phyloP scores from a whole-genome alignment of 2,888 invertebrate genomes.

The Priocnemis perturbator region DNA sequence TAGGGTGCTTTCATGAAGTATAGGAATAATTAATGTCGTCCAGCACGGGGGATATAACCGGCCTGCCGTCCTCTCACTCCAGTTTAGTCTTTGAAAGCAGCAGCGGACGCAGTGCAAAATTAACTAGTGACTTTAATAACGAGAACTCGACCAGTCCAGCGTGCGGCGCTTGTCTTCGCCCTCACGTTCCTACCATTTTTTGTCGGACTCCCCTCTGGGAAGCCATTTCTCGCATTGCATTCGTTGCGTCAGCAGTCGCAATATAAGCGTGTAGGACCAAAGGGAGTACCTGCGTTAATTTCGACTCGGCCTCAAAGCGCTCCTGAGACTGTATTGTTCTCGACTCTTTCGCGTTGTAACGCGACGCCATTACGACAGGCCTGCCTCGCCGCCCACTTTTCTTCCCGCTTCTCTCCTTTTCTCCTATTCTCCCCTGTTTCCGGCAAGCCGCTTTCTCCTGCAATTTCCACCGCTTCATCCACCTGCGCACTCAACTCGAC shows the following conservation, averaged over 20 bases:
- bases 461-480: not conserved
- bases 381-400: too few relatives aligned
- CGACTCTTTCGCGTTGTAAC: conserved; percentile 18
- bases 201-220: not conserved
- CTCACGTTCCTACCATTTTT: not conserved
- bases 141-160: conserved; percentile 14
- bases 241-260: conserved; percentile 30
- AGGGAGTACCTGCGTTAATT: conserved; percentile 36
- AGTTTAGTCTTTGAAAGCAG: not conserved
- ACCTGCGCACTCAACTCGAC: not conserved
- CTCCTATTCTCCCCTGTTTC: not conserved
- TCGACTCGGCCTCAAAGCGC: conserved; percentile 41
- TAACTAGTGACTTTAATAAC: conserved; percentile 26
- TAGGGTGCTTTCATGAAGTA: conserved; percentile 3
- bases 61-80: not conserved
- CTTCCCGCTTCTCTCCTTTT: not conserved
- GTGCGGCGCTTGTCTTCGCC: not conserved
- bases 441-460: too few relatives aligned
- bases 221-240: conserved; percentile 12
- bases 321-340: conserved; percentile 33
- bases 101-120: conserved; percentile 23
- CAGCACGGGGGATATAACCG: conserved; percentile 2
- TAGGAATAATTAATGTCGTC: conserved; percentile 22
- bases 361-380: not conserved
- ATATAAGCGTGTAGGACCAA: conserved; percentile 33